Base-by-base conservation (phyloP, 2,888 invertebrate species). In the Caenorhabditis uteleia region DNA sequence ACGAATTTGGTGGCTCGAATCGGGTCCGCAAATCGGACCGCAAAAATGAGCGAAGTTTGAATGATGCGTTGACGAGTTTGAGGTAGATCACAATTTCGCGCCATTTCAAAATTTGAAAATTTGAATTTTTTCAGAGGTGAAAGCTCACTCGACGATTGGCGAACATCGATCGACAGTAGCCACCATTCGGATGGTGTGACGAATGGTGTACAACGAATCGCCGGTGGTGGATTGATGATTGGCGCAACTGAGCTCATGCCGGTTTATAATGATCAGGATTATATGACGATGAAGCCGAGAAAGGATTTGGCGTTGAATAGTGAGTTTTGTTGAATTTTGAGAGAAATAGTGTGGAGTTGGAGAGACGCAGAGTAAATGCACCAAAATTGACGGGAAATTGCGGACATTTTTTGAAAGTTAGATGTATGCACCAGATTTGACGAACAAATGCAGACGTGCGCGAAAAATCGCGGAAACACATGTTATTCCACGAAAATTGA, bases 251-350 rank as follows among this genome's bases (percentile, higher is more conserved):
- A 70, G 33, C 56, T 68, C 8, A 56, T 47, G 36, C 72, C 70
- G n/a, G 69, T 73, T n/a, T 23, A 58, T 25, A 68, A 70, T 44
- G 71, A 72, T 29, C 59, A 70, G 49, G 80, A 80, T 53, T 80
- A 80, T 55, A 72, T 80, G 70, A 80, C 80, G 20, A 80, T 80
- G 80, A 74, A 73, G 26, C 80, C 80, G 40, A 40, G 80, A 16
- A 70, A 68, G 40, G 59, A 55, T 14, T 23, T 38, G 27, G 48
- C 21, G n/a, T n/a, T n/a, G n/a, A n/a, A n/a, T n/a, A n/a, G n/a
- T n/a, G n/a, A n/a, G n/a, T n/a, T n/a, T n/a, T 10, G 33, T 12
- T n/a, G 33, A 33, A 10, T 10, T 10, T 33, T 33, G 33, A 14
- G 14, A 33, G 10, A 10, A 14, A 10, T 33, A 10, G n/a, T n/a